Conservation (phyloP, 2,113 vertebrate genomes). For the Phyllostomus discolor region DNA sequence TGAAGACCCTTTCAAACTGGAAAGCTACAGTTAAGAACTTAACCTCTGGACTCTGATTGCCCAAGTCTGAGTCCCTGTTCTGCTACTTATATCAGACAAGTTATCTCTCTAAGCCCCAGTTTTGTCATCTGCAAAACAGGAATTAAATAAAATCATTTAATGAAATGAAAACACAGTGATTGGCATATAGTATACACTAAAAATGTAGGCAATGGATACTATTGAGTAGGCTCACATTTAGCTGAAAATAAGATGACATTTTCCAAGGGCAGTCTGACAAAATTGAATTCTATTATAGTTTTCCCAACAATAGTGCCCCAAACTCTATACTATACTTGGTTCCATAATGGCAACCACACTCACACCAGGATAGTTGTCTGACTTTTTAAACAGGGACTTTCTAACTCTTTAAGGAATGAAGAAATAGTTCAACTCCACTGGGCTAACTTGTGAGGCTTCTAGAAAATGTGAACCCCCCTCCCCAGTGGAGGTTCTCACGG, state of each 20-base stretch:
- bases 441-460: background rate
- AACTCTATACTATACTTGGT: background rate
- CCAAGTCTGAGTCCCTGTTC: background rate
- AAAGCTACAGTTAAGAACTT: background rate
- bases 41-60: background rate
- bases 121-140: background rate
- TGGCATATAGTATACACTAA: background rate
- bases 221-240: background rate
- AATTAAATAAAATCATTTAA: background rate
- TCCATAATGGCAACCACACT: background rate
- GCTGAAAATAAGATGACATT: background rate
- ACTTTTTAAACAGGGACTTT: background rate
- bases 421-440: background rate
- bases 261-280: background rate
- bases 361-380: background rate
- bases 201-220: background rate
- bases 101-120: background rate
- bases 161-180: background rate
- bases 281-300: background rate
- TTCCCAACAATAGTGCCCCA: background rate
- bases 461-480: background rate
- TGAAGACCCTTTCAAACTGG: background rate
- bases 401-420: background rate
- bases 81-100: background rate
- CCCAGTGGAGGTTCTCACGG: background rate